Evolutionary conservation across 2,113 vertebrate species (phyloP).

Genomic region (Neomonachus schauinslandi): DNA sequence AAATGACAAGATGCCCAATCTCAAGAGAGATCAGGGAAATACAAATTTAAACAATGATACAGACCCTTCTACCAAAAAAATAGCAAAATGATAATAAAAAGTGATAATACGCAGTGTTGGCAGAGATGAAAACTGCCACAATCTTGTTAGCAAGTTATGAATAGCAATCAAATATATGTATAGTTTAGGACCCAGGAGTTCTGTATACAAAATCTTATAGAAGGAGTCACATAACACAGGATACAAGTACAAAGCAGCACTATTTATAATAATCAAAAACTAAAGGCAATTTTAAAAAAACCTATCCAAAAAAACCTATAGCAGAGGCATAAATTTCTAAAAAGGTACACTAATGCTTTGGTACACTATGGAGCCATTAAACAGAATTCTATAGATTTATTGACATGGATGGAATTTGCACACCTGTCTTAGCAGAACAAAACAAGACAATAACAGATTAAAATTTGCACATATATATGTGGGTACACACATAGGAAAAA

Average conservation of each 20-base stretch:
- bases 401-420: not conserved
- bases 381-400: conserved; percentile 6
- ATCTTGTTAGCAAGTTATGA: not conserved
- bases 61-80: not conserved
- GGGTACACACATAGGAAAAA: not conserved
- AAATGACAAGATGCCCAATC: not conserved
- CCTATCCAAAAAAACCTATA: not conserved
- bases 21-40: not conserved
- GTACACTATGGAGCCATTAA: not conserved
- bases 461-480: not conserved
- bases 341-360: not conserved
- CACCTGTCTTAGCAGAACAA: not conserved
- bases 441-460: not conserved
- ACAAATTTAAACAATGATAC: not conserved
- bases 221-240: not conserved
- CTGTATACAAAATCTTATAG: not conserved
- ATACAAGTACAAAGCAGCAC: not conserved
- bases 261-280: not conserved
- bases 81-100: not conserved
- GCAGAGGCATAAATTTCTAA: not conserved
- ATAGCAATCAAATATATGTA: not conserved
- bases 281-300: not conserved
- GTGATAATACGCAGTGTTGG: not conserved
- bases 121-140: not conserved
- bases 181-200: not conserved